phyloP scores from a whole-genome alignment of 2,888 invertebrate genomes.

The Agriopis aurantiaria region DNA sequence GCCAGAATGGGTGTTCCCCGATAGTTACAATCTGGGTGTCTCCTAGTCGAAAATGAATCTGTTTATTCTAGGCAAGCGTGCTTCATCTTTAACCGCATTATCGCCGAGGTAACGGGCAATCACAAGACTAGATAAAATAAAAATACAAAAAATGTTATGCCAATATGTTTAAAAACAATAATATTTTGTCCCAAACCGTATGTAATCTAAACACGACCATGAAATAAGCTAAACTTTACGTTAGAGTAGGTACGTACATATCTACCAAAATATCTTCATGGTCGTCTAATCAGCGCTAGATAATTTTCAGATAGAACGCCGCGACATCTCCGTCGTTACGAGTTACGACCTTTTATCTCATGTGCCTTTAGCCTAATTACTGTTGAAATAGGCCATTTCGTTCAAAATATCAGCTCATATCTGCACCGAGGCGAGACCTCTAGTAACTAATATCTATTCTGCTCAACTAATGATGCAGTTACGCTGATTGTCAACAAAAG shows the following conservation, averaged over 20 bases:
- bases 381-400: slow-evolving; percentile 43
- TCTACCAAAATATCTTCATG: slow-evolving; percentile 15
- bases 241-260: not conserved
- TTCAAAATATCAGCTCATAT: slow-evolving; percentile 46
- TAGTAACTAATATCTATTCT: not conserved
- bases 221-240: no score
- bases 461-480: slow-evolving; percentile 47
- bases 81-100: no score
- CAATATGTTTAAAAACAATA: no score
- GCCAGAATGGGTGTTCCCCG: no score
- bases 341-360: slow-evolving; percentile 21
- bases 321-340: not conserved
- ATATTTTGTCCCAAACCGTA: no score
- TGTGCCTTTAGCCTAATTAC: slow-evolving; percentile 44
- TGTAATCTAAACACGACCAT: no score
- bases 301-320: not conserved
- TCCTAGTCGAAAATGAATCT: no score
- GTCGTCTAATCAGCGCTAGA: slow-evolving; percentile 14
- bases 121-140: no score
- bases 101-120: no score
- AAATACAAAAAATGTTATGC: no score
- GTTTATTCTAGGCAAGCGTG: no score
- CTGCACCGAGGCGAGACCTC: slow-evolving; percentile 42
- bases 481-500: slow-evolving; percentile 41
- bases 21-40: no score